phyloP scores from a whole-genome alignment of 2,888 invertebrate species.

The Protophormia terraenovae region DNA sequence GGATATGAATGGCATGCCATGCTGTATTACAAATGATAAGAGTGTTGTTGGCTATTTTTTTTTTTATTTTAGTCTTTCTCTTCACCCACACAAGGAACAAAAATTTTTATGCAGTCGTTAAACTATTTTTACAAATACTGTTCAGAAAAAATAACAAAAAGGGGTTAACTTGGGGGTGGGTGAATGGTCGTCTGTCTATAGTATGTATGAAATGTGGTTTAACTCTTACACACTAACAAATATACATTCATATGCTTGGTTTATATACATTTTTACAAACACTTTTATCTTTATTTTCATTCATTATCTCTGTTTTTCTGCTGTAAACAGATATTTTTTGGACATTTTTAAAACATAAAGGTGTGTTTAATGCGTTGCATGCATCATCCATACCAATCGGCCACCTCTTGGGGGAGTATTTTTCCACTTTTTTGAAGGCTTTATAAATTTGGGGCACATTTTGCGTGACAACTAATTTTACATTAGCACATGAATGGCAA shows the following conservation, averaged over 20 bases:
- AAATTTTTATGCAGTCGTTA: slow-evolving; percentile 46
- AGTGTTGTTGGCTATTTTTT: slow-evolving; percentile 15
- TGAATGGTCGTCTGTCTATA: slow-evolving; percentile 9
- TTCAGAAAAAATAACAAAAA: slow-evolving; percentile 23
- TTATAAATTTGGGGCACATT: slow-evolving; percentile 36
- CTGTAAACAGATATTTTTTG: slow-evolving; percentile 46
- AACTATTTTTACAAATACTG: slow-evolving; percentile 56
- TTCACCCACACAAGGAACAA: neutral
- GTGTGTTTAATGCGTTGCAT: slow-evolving; percentile 38
- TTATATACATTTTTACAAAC: neutral
- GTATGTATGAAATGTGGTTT: slow-evolving; percentile 3
- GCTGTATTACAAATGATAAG: slow-evolving; percentile 67
- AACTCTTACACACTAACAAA: neutral
- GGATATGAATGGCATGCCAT: slow-evolving; percentile 77
- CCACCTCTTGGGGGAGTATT: neutral
- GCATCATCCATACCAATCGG: neutral
- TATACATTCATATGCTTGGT: neutral
- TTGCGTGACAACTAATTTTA: slow-evolving; percentile 46
- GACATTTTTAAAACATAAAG: slow-evolving; percentile 38
- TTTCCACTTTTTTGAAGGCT: neutral
- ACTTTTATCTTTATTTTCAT: slow-evolving; percentile 55
- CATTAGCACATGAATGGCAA: neutral
- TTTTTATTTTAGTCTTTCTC: neutral
- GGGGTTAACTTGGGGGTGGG: slow-evolving; percentile 40
- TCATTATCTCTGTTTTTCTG: slow-evolving; percentile 46